A percentile compares a stretch with the other conserved stretches of the same genome.
These are phyloP conservation scores for Chromoteleia sp. DNA, from an alignment of 2,888 invertebrate genomes.

Conservation along the genomic window DNA sequence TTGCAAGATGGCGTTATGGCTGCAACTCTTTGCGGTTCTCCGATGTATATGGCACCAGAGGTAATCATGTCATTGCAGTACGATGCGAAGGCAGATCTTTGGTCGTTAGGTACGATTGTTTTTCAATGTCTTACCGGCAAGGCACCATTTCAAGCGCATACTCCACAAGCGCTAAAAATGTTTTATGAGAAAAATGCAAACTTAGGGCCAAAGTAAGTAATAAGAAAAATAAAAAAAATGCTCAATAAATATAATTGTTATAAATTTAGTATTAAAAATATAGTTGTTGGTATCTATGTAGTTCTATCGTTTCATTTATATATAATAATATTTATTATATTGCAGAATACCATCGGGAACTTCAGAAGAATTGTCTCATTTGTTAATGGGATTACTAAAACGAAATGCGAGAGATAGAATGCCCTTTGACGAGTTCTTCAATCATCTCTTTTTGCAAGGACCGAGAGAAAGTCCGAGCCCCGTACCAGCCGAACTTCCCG, in stretches of 20 bases:
- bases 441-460: constrained; percentile 94
- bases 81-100: constrained; percentile 99
- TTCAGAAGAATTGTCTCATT: constrained; percentile 94
- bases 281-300: too few species aligned
- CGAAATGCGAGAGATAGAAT: constrained; percentile 97
- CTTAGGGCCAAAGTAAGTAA: constrained; percentile 93
- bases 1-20: constrained; percentile 99
- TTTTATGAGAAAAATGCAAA: constrained; percentile 98
- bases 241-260: too few species aligned
- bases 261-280: too few species aligned
- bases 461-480: constrained; percentile 85
- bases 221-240: too few species aligned
- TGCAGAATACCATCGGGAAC: constrained; percentile 96
- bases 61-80: constrained; percentile 99
- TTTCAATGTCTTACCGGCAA: constrained; percentile 99
- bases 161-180: constrained; percentile 98
- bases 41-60: constrained; percentile 99
- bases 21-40: constrained; percentile 99
- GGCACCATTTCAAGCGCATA: constrained; percentile 99
- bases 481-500: constrained; percentile 81
- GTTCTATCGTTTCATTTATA: too few species aligned
- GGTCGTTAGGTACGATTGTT: constrained; percentile 99
- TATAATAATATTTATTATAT: constrained; percentile 74
- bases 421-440: constrained; percentile 98
- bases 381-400: constrained; percentile 94